phyloP scores from a whole-genome alignment of 2,888 invertebrate genomes.

The Antheraea yamamai region DNA sequence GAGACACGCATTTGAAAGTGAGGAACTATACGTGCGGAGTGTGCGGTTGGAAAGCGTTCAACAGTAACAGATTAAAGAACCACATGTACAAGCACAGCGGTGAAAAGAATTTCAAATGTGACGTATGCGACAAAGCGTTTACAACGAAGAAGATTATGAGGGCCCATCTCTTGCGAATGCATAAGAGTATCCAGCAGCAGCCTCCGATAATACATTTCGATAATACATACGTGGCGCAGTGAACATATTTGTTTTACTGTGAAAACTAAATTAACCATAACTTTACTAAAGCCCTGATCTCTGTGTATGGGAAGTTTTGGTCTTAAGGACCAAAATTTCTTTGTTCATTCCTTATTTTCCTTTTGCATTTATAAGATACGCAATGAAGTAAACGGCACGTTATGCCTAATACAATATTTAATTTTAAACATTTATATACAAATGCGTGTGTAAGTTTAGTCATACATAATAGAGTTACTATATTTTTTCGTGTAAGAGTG shows the following conservation, averaged over 20 bases:
- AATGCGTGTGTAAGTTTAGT: too few relatives aligned
- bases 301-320: neutral
- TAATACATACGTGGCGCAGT: slow-evolving; percentile 50
- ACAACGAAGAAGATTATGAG: slow-evolving; percentile 73
- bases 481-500: too few relatives aligned
- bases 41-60: slow-evolving; percentile 72
- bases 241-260: slow-evolving; percentile 12
- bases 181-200: slow-evolving; percentile 47
- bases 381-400: neutral
- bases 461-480: too few relatives aligned
- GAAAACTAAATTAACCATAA: neutral
- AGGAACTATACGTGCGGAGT: slow-evolving; percentile 66
- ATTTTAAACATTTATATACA: neutral
- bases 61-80: slow-evolving; percentile 75
- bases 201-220: slow-evolving; percentile 48
- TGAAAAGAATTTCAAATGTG: slow-evolving; percentile 74
- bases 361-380: neutral
- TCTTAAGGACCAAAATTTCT: neutral
- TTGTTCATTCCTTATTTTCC: neutral
- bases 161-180: slow-evolving; percentile 70
- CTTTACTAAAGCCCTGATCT: neutral
- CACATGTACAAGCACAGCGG: slow-evolving; percentile 78
- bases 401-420: neutral
- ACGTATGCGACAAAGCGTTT: slow-evolving; percentile 69
- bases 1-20: slow-evolving; percentile 70